Conservation (phyloP, 2,113 vertebrate species). For the Excalfactoria chinensis region DNA sequence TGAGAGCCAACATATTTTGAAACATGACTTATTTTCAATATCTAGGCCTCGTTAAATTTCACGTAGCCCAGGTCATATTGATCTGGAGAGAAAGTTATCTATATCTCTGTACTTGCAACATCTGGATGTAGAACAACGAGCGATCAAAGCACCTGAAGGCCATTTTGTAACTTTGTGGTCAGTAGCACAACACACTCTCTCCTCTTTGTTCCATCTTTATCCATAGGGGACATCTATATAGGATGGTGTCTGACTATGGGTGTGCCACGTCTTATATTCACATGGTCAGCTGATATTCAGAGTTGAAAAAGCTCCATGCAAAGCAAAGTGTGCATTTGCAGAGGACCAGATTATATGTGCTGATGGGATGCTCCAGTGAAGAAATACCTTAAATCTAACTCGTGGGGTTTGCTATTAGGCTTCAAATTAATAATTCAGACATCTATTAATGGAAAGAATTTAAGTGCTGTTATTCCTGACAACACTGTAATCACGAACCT, state of each 20-base stretch:
- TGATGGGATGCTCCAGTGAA: not conserved
- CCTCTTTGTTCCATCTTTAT: not conserved
- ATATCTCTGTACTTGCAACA: not conserved
- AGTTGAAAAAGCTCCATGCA: not conserved
- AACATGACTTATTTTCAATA: slow-evolving; percentile 13
- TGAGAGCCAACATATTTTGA: slow-evolving; percentile 9
- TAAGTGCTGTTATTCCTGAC: not conserved
- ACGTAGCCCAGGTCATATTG: not conserved
- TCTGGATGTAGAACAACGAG: not conserved
- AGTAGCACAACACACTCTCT: not conserved
- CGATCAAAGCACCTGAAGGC: not conserved
- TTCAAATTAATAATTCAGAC: not conserved
- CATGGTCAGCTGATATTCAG: not conserved
- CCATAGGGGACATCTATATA: not conserved
- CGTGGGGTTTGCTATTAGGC: not conserved
- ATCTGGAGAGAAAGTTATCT: slow-evolving; percentile 1
- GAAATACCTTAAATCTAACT: not conserved
- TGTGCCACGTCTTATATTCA: not conserved
- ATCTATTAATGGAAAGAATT: not conserved
- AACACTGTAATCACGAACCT: not conserved
- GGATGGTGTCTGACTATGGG: not conserved
- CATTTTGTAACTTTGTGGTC: not conserved
- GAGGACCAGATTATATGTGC: not conserved
- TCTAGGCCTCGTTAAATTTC: not conserved
- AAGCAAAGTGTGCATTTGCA: not conserved